phyloP scores from a whole-genome alignment of 2,113 vertebrate genomes.

The Cyprinus carpio region DNA sequence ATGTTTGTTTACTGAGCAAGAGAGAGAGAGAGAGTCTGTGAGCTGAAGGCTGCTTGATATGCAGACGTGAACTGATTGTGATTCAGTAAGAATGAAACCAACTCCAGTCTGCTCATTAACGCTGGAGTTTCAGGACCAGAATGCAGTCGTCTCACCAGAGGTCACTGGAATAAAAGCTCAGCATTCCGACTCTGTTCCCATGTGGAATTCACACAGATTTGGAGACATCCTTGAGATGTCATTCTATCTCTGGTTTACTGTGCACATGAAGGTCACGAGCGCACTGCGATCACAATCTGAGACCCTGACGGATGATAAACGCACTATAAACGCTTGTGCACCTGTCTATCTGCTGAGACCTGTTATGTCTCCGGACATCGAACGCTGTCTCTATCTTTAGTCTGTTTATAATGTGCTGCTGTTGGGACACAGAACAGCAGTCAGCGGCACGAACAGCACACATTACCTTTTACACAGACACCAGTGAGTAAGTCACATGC shows the following conservation, averaged over 20 bases:
- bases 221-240: neutral
- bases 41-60: neutral
- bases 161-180: neutral
- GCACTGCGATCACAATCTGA: neutral
- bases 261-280: neutral
- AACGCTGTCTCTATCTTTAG: neutral
- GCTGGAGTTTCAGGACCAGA: neutral
- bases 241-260: neutral
- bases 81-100: neutral
- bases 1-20: conserved; percentile 11
- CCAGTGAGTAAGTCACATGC: neutral
- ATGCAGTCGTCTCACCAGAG: neutral
- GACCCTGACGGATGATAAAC: neutral
- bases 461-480: neutral
- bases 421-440: neutral
- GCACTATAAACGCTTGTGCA: neutral
- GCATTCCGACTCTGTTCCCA: neutral
- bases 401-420: neutral
- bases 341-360: neutral
- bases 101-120: neutral
- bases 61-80: neutral
- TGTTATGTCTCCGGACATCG: neutral
- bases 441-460: too few species aligned
- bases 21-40: conserved; percentile 16
- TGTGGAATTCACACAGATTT: neutral